Evolutionary conservation across 1,140 invertebrate genomes (phyloP).

Genomic region (Homarus americanus): DNA sequence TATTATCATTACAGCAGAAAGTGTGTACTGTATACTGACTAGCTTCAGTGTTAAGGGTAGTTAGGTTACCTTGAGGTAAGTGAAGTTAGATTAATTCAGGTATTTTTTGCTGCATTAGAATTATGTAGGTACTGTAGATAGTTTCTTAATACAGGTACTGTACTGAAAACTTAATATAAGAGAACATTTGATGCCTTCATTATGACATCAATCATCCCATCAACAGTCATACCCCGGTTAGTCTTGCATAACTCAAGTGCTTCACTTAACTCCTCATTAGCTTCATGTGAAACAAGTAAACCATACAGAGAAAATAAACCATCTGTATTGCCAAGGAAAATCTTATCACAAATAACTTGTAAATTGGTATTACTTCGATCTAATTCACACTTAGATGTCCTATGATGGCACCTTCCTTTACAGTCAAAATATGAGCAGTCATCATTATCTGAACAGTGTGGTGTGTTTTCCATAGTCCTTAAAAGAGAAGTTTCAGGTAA

Average conservation of each 20-base stretch:
- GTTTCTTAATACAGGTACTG: too few relatives aligned
- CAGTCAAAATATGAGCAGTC: slow-evolving; percentile 74
- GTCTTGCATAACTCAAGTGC: slow-evolving; percentile 64
- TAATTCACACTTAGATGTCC: slow-evolving; percentile 41
- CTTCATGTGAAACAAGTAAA: slow-evolving; percentile 56
- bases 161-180: slow-evolving; percentile 17
- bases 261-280: slow-evolving; percentile 43
- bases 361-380: slow-evolving; percentile 68
- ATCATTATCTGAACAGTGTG: slow-evolving; percentile 62
- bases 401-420: slow-evolving; percentile 55
- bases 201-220: slow-evolving; percentile 60
- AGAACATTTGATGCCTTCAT: slow-evolving; percentile 47
- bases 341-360: slow-evolving; percentile 70
- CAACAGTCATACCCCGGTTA: slow-evolving; percentile 68
- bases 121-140: too few relatives aligned
- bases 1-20: too few relatives aligned
- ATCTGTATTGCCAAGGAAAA: slow-evolving; percentile 64
- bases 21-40: too few relatives aligned
- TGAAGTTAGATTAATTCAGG: too few relatives aligned
- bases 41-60: too few relatives aligned
- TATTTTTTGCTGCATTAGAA: too few relatives aligned
- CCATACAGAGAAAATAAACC: slow-evolving; percentile 58
- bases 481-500: slow-evolving; percentile 54
- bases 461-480: slow-evolving; percentile 50
- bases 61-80: too few relatives aligned